These are phyloP conservation scores for Sardina pilchardus DNA, from an alignment of 2,113 vertebrate species.

Conservation along the genomic window DNA sequence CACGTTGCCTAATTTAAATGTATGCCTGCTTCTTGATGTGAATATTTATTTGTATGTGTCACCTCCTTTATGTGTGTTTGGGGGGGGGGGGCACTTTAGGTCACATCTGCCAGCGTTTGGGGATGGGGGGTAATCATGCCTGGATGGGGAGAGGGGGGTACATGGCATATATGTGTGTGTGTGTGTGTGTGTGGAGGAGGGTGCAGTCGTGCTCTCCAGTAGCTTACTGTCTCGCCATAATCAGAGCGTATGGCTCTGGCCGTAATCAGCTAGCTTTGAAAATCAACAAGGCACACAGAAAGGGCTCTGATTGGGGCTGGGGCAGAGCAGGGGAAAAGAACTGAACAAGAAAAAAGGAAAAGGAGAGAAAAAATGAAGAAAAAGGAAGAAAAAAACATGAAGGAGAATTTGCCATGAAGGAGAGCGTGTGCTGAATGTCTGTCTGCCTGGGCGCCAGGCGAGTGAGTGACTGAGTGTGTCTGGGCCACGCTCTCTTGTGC, in stretches of 20 bases:
- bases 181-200: not conserved
- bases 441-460: not conserved
- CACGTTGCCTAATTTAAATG: too few species aligned
- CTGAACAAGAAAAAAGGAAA: not conserved
- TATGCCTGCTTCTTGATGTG: not conserved
- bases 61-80: not conserved
- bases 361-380: not conserved
- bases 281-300: constrained; percentile 22
- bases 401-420: constrained; percentile 31
- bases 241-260: not conserved
- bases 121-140: not conserved
- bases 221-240: constrained; percentile 19
- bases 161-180: not conserved
- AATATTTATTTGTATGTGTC: not conserved
- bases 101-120: not conserved
- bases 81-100: not conserved
- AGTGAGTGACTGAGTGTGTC: not conserved
- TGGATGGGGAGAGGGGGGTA: not conserved
- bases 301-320: constrained; percentile 6
- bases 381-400: not conserved
- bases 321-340: constrained; percentile 15
- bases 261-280: constrained; percentile 32
- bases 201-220: not conserved
- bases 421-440: constrained; percentile 1
- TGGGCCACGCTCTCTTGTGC: constrained; percentile 40